Evolutionary conservation across 2,797 vertebrate genomes (phyloP).

Genomic region (Pseudochaenichthys georgianus): DNA sequence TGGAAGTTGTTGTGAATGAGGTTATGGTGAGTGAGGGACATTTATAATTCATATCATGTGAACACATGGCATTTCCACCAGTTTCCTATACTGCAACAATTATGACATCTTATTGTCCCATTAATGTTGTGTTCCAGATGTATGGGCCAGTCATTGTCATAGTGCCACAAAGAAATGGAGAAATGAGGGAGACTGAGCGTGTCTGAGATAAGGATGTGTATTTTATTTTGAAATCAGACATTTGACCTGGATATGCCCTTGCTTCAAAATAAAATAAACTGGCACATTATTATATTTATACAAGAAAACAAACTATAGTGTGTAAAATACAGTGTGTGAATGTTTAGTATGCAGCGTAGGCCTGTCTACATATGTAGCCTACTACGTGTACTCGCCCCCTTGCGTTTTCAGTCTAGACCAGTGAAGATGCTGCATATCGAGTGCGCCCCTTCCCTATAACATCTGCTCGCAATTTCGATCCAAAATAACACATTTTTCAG

Average conservation of each 20-base stretch:
- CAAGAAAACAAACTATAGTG: neutral
- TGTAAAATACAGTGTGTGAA: neutral
- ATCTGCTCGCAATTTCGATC: neutral
- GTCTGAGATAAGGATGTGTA: neutral
- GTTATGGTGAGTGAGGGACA: constrained; percentile 46
- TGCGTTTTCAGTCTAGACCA: constrained; percentile 52
- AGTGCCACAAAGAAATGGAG: neutral
- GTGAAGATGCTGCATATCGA: constrained; percentile 40
- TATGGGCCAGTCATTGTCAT: neutral
- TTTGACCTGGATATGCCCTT: too few species aligned
- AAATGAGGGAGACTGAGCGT: neutral
- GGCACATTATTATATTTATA: neutral
- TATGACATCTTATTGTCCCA: constrained; percentile 9
- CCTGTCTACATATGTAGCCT: constrained; percentile 33
- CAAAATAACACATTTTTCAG: neutral
- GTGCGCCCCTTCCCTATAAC: neutral
- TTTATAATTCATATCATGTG: constrained; percentile 51
- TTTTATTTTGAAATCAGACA: neutral
- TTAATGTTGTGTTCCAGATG: constrained; percentile 6
- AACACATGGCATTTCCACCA: constrained; percentile 24
- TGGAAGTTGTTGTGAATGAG: constrained; percentile 55
- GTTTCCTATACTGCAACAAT: constrained; percentile 21
- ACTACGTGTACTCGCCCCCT: constrained; percentile 33
- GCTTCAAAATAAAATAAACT: neutral
- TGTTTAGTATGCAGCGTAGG: constrained; percentile 42